A percentile compares a stretch with the other conserved stretches of the same genome.
These are phyloP conservation scores for Pollenia griseotomentosa DNA, from an alignment of 2,888 invertebrate species.

Conservation along the genomic window DNA sequence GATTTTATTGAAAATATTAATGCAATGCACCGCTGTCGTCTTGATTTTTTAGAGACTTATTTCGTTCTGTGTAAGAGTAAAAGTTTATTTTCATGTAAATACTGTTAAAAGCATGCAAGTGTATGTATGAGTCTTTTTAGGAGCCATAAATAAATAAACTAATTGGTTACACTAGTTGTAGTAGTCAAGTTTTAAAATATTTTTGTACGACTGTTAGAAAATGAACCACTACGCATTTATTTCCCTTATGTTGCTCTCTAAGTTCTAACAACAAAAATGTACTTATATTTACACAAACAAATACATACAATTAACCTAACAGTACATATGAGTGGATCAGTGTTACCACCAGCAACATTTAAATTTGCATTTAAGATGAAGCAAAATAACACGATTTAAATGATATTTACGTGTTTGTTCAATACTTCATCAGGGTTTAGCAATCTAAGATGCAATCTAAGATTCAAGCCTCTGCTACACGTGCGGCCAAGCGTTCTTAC, in stretches of 20 bases:
- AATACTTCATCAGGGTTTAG: too few species aligned
- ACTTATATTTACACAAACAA: background rate
- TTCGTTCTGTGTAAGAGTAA: conserved; percentile 55
- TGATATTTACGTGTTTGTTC: too few species aligned
- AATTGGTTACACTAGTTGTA: conserved; percentile 65
- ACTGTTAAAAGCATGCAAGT: background rate
- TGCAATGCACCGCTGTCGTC: too few species aligned
- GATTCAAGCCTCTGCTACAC: too few species aligned
- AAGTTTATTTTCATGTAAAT: conserved; percentile 39
- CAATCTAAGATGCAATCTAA: too few species aligned
- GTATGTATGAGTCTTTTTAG: background rate
- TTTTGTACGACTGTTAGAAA: conserved; percentile 21
- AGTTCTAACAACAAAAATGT: background rate
- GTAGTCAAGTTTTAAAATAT: conserved; percentile 56
- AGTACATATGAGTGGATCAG: too few species aligned
- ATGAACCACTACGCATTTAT: conserved; percentile 37
- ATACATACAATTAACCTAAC: too few species aligned
- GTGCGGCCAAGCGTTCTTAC: too few species aligned
- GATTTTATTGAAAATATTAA: too few species aligned
- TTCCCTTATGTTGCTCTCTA: conserved; percentile 31
- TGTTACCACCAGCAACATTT: too few species aligned
- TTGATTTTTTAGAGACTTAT: background rate
- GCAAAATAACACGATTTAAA: too few species aligned
- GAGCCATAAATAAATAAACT: conserved; percentile 65
- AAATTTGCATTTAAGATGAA: too few species aligned